These are phyloP conservation scores for Sternarchorhynchus goeldii DNA, from an alignment of 2,797 vertebrate genomes.

Conservation along the genomic window DNA sequence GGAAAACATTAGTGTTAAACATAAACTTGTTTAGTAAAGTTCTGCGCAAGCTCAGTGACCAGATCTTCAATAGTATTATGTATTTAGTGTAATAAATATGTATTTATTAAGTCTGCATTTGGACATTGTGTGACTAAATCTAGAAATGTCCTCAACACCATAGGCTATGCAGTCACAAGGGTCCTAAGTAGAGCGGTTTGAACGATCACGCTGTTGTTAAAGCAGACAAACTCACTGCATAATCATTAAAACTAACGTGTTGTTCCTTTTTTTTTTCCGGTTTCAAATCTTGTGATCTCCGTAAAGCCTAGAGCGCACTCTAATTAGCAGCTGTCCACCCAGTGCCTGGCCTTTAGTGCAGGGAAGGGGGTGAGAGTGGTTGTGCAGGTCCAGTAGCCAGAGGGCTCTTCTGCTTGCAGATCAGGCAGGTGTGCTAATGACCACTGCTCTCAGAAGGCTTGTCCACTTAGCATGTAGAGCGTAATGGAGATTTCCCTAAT, in stretches of 20 bases:
- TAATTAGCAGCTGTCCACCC: conserved; percentile 38
- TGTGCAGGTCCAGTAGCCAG: conserved; percentile 50
- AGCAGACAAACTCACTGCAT: neutral
- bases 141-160: conserved; percentile 44
- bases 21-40: conserved; percentile 52
- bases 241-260: conserved; percentile 34
- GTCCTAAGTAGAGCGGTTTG: conserved; percentile 59
- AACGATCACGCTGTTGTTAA: conserved; percentile 37
- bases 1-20: conserved; percentile 51
- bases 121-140: conserved; percentile 38
- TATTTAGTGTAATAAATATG: no score
- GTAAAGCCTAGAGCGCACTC: conserved; percentile 40
- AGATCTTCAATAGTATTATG: conserved; percentile 38
- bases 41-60: conserved; percentile 31
- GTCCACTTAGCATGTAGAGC: conserved; percentile 58
- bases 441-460: conserved; percentile 58
- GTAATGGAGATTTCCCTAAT: conserved; percentile 68
- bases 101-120: conserved; percentile 37
- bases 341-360: conserved; percentile 15
- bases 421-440: conserved; percentile 68
- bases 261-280: conserved; percentile 11
- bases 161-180: conserved; percentile 18
- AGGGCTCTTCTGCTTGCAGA: conserved; percentile 54
- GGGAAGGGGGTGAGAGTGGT: conserved; percentile 28
- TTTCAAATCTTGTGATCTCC: conserved; percentile 36